Evolutionary conservation across 2,888 invertebrate genomes (phyloP).

Genomic region (Dioctria rufipes): DNA sequence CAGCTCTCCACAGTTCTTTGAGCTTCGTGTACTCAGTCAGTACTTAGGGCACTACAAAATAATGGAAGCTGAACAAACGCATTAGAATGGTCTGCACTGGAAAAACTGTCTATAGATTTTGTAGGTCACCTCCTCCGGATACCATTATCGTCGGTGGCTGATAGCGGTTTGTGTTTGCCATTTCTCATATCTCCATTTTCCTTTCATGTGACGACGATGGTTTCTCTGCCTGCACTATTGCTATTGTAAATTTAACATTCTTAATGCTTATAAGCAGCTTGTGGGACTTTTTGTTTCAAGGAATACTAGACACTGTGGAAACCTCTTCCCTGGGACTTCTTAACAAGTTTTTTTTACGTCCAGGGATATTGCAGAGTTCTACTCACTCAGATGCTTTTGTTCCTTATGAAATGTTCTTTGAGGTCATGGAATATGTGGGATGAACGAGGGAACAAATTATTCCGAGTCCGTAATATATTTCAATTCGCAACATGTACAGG

Average conservation of each 20-base stretch:
- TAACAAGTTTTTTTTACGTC: no score
- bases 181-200: conserved; percentile 20
- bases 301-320: no score
- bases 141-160: conserved; percentile 26
- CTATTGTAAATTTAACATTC: not conserved
- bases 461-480: no score
- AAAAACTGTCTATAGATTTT: conserved; percentile 25
- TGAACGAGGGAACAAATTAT: no score
- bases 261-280: not conserved
- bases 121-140: not conserved
- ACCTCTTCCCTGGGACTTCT: no score
- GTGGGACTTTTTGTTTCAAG: not conserved
- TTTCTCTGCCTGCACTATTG: not conserved
- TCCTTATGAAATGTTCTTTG: no score
- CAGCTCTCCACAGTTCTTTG: conserved; percentile 37
- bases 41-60: conserved; percentile 24
- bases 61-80: conserved; percentile 29
- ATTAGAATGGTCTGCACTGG: conserved; percentile 25
- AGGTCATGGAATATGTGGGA: no score
- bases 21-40: conserved; percentile 39
- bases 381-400: no score
- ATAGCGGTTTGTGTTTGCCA: conserved; percentile 14
- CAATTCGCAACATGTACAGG: no score
- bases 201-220: not conserved
- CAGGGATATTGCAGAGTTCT: no score